These are phyloP conservation scores for Sternarchorhynchus goeldii DNA, from an alignment of 2,797 vertebrate genomes.

Conservation along the genomic window DNA sequence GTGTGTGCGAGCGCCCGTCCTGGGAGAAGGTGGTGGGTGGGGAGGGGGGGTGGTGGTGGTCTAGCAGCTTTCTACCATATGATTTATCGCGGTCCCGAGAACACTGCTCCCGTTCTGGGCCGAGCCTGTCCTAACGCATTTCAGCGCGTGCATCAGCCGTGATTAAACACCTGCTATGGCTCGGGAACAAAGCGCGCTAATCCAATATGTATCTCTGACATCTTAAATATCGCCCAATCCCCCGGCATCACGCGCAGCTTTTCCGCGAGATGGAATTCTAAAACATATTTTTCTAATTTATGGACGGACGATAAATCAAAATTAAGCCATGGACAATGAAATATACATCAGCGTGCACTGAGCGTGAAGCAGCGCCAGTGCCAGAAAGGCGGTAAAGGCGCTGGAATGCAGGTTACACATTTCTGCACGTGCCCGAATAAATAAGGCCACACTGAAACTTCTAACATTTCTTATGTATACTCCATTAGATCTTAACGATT, in stretches of 20 bases:
- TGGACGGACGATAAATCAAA: constrained; percentile 99
- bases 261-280: constrained; percentile 96
- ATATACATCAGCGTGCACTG: constrained; percentile 98
- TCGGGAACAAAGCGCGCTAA: constrained; percentile 98
- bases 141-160: constrained; percentile 99
- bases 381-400: constrained; percentile 69
- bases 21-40: constrained; percentile 1
- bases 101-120: constrained; percentile 73
- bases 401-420: constrained; percentile 1
- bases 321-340: constrained; percentile 99
- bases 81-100: constrained; percentile 60
- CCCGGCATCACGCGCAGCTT: constrained; percentile 95
- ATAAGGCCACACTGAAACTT: no score
- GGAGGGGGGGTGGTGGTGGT: constrained; percentile 17
- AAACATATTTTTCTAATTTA: constrained; percentile 99
- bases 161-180: constrained; percentile 99
- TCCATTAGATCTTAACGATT: no score
- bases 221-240: constrained; percentile 98
- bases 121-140: constrained; percentile 99
- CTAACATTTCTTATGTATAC: no score
- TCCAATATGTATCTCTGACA: constrained; percentile 99
- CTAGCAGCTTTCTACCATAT: constrained; percentile 53
- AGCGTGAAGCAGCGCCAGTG: constrained; percentile 83
- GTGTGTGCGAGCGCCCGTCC: background rate
- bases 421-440: no score